Base-by-base conservation (phyloP, 53 echinoderm and acorn worm genomes). In the Echinometra lucunter region DNA sequence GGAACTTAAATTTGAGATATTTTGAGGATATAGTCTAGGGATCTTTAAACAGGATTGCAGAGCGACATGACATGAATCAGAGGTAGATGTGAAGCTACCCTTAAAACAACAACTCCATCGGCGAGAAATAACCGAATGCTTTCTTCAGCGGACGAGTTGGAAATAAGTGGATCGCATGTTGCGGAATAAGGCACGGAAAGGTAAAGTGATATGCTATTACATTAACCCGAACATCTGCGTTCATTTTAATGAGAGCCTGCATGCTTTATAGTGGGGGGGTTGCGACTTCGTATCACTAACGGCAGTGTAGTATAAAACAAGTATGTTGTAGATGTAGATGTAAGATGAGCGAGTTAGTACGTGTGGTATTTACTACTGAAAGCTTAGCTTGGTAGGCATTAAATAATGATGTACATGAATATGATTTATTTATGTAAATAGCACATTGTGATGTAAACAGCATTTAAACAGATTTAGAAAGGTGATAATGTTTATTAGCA, bases 111-210 rank as follows among this genome's bases (percentile, higher is more conserved):
- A 69, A 70, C 66, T 37, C 18, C 91, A 60, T 44, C 91, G 66
- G 45, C 45, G 37, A 45, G 70, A 60, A 42, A 8, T 21, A 91
- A 45, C 69, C 91, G 91, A 67, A 91, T 91, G 91, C 66, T 91
- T 66, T 91, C 45, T 91, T 91, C 91, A 58, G 10, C 66, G 44
- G 69, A 44, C 44, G 67, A 91, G 66, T 66, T 91, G 91, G 69
- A 91, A 66, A 91, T 37, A 66, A 91, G 91, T 45, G 69, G 91
- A 91, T 91, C 91, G 91, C 69, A 91, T 91, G 91, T 91, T 66
- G 91, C 69, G 91, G 66, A 69, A 91, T 91, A 91, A 66, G 66
- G 47, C 66, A 45, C 40, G 66, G 42, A 45, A 21, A 91, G 91
- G 91, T 91, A 91, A 91, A 72, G n/a, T 40, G 44, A 91, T 89